Percentiles rank a stretch among this genome's conserved stretches.
phyloP scores from a whole-genome alignment of 2,888 invertebrate genomes.

The Habrosyne pyritoides region DNA sequence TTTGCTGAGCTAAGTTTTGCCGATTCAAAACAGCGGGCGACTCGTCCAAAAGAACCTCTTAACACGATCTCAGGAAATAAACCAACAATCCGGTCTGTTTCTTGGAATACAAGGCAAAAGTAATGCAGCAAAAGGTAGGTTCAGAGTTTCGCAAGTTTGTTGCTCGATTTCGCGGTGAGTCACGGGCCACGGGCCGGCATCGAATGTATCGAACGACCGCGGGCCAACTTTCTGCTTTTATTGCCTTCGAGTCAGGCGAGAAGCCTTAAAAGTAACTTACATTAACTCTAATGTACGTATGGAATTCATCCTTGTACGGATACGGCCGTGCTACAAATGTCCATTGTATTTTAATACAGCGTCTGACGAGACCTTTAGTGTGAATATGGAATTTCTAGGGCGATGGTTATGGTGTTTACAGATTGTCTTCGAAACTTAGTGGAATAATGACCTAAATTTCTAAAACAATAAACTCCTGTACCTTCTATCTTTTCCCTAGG shows the following conservation, averaged over 20 bases:
- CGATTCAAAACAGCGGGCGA: constrained; percentile 22
- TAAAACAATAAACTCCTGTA: too few species aligned
- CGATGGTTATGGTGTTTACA: background rate
- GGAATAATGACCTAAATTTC: background rate
- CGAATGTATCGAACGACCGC: constrained; percentile 50
- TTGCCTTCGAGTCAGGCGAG: constrained; percentile 44
- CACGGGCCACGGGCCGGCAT: constrained; percentile 43
- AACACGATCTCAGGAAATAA: constrained; percentile 40
- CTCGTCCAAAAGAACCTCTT: constrained; percentile 26
- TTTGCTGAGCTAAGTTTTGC: constrained; percentile 22
- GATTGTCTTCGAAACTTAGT: background rate
- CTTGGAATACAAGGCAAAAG: constrained; percentile 41
- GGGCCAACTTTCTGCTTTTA: constrained; percentile 54
- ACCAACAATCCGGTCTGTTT: constrained; percentile 37
- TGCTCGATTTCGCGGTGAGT: constrained; percentile 55
- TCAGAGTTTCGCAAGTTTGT: constrained; percentile 55
- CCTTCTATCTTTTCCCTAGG: too few species aligned
- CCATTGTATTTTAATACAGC: constrained; percentile 25
- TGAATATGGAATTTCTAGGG: constrained; percentile 19
- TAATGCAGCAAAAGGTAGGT: constrained; percentile 40
- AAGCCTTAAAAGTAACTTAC: constrained; percentile 59
- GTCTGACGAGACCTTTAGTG: constrained; percentile 24
- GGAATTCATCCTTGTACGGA: constrained; percentile 9
- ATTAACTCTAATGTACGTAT: constrained; percentile 38
- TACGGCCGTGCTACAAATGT: constrained; percentile 18